These are phyloP conservation scores for Drosophila eohydei DNA, from an alignment of 2,888 invertebrate genomes.

Conservation along the genomic window DNA sequence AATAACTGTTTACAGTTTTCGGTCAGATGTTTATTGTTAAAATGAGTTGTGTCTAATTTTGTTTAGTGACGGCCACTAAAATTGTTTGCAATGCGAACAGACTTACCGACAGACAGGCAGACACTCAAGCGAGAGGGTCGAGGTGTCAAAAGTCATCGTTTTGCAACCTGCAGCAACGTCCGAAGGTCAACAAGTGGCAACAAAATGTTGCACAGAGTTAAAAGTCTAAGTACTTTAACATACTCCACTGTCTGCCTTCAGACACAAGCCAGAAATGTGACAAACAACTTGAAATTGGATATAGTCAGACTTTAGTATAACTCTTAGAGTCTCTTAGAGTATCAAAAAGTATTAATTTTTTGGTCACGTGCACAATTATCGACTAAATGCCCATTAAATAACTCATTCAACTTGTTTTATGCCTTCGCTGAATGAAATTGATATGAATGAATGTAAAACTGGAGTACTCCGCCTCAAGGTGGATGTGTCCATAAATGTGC, in stretches of 20 bases:
- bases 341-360: conserved; percentile 35
- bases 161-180: conserved; percentile 33
- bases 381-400: conserved; percentile 19
- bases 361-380: conserved; percentile 42
- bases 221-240: neutral
- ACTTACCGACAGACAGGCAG: neutral
- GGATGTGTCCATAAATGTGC: conserved; percentile 8
- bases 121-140: neutral
- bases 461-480: conserved; percentile 2
- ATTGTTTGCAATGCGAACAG: conserved; percentile 58
- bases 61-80: conserved; percentile 64
- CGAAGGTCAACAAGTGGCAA: conserved; percentile 65
- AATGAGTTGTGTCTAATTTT: conserved; percentile 66
- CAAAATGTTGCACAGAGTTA: conserved; percentile 14
- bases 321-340: neutral
- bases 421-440: conserved; percentile 34
- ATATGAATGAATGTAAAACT: conserved; percentile 7
- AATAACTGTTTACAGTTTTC: conserved; percentile 55
- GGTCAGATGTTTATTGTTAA: conserved; percentile 43
- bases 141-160: conserved; percentile 56
- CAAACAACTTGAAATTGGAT: neutral
- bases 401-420: conserved; percentile 21
- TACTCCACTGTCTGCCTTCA: neutral
- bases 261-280: neutral
- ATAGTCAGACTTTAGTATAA: neutral